Percentiles rank a stretch among this genome's conserved stretches.
Evolutionary conservation across 2,888 invertebrate genomes (phyloP).

Genomic region (Siphonodentalium dalli): DNA sequence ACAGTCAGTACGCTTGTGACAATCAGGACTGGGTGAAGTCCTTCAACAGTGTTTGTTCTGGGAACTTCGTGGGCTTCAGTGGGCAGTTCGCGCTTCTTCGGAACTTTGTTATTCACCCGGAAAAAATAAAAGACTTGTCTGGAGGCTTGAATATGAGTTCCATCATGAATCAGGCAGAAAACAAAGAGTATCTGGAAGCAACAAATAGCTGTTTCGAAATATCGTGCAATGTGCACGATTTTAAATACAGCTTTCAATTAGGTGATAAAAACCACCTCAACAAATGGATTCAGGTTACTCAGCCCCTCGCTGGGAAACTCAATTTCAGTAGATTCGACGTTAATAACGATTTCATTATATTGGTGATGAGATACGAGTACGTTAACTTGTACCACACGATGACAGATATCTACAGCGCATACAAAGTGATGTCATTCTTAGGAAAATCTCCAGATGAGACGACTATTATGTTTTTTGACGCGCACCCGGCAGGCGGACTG

Average conservation of each 20-base stretch:
- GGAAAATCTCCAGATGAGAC: conserved; percentile 34
- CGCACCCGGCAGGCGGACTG: conserved; percentile 55
- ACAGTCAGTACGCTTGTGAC: too few relatives aligned
- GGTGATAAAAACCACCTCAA: conserved; percentile 31
- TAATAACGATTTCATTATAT: conserved; percentile 35
- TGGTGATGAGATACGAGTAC: conserved; percentile 54
- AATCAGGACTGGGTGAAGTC: too few relatives aligned
- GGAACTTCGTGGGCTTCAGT: conserved; percentile 28
- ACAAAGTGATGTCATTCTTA: conserved; percentile 42
- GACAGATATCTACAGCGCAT: conserved; percentile 56
- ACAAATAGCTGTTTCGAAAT: conserved; percentile 40
- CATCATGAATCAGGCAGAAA: conserved; percentile 43
- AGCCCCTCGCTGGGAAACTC: neutral
- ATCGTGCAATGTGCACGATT: conserved; percentile 22
- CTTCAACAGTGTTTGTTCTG: too few relatives aligned
- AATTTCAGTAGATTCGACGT: neutral
- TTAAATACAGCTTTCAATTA: conserved; percentile 23
- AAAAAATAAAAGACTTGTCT: conserved; percentile 21
- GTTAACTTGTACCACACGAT: conserved; percentile 58
- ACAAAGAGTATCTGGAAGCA: conserved; percentile 37
- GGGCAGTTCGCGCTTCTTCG: conserved; percentile 28
- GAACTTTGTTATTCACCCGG: conserved; percentile 33
- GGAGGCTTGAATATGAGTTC: conserved; percentile 39
- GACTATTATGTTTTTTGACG: conserved; percentile 56
- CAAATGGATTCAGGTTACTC: conserved; percentile 26